These are phyloP conservation scores for Pollenia labialis DNA, from an alignment of 2,888 invertebrate genomes.

Conservation along the genomic window DNA sequence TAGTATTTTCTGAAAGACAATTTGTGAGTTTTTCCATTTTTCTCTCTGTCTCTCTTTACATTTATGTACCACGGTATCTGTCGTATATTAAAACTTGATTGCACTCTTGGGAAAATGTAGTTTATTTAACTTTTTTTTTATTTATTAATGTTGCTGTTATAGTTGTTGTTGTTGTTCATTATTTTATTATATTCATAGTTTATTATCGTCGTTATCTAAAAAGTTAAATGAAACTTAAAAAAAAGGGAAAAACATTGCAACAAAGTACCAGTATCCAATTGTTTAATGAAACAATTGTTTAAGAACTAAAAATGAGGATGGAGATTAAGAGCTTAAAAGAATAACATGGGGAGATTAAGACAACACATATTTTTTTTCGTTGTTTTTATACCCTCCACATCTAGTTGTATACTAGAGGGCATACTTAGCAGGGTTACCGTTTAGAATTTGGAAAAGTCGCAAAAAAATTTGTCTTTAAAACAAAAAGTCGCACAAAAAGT, in stretches of 20 bases:
- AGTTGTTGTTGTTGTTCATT: constrained; percentile 1
- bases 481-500: no score
- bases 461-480: no score
- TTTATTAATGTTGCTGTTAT: constrained; percentile 16
- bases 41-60: neutral
- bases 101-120: neutral
- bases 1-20: neutral
- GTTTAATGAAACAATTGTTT: constrained; percentile 31
- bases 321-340: constrained; percentile 3
- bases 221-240: constrained; percentile 46
- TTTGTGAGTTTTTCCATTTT: neutral
- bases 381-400: no score
- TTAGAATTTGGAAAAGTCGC: no score
- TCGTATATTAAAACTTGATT: neutral
- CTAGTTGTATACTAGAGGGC: no score
- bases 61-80: neutral
- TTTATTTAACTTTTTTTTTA: constrained; percentile 34
- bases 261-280: neutral
- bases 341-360: neutral
- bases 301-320: neutral
- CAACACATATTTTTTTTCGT: no score
- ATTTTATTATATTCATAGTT: constrained; percentile 27
- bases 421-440: no score
- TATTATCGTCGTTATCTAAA: constrained; percentile 45
- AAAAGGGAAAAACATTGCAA: neutral